Base-by-base conservation (phyloP, 1,140 invertebrate species). In the Popillia japonica region DNA sequence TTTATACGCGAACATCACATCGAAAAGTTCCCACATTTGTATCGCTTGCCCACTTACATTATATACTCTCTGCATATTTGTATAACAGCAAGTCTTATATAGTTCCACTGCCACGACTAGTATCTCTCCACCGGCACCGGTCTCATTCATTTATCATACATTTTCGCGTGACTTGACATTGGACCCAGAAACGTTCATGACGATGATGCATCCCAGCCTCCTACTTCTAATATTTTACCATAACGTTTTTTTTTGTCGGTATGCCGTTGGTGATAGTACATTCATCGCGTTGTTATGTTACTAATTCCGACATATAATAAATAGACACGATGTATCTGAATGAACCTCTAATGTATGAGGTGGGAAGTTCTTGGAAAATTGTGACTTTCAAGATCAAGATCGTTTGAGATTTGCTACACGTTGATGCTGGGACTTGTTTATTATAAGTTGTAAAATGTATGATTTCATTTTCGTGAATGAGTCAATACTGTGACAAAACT, bases 91-190 rank as follows among this genome's bases (percentile, higher is more conserved):
- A 55, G 48, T 55, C 17, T 55, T 55, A 11, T n/a, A 55, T 34
- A 34, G 27, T 34, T 34, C 27, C 48, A 17, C 48, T 55, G 17
- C n/a, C 48, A n/a, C 44, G 48, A 34, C 48, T 55, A 55, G 6
- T 34, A 34, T 34, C 27, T 34, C 27, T n/a, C n/a, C n/a, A n/a
- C n/a, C n/a, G n/a, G n/a, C 27, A 34, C 4, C 4, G 6, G 48
- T 55, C 48, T 17, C 27, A 17, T 55, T 55, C 48, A n/a, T 55
- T 55, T 55, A 55, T 55, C 48, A 55, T 55, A n/a, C 14, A 55
- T 55, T 55, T 55, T n/a, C 48, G 48, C 48, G 48, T 6, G 48
- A 55, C 48, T 55, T 55, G 48, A 55, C 48, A 55, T 55, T 55
- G 48, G 48, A 55, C 48, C 48, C 48, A 55, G n/a, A 55, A 55